Percentiles rank a stretch among this genome's conserved stretches.
These are phyloP conservation scores for Dipus sagitta DNA, from an alignment of 2,797 vertebrate species.

Conservation along the genomic window DNA sequence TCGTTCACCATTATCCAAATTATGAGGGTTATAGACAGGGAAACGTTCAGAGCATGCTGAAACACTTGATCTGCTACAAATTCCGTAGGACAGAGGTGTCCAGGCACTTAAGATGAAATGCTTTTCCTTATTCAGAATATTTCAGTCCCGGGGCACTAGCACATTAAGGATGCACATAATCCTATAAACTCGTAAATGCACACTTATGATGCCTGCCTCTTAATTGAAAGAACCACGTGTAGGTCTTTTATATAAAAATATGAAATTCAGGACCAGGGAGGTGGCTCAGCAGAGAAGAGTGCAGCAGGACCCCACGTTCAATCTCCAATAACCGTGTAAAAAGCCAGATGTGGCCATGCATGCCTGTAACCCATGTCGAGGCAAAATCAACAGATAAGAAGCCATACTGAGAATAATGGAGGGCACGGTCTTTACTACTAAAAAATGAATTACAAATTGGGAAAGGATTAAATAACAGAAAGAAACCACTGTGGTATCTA, in stretches of 20 bases:
- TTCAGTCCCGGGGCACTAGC: constrained; percentile 35
- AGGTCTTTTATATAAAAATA: constrained; percentile 52
- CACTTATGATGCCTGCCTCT: constrained; percentile 9
- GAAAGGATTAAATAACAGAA: neutral
- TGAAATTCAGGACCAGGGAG: no score
- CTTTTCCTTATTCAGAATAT: constrained; percentile 58
- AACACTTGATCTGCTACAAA: constrained; percentile 63
- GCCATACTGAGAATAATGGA: neutral
- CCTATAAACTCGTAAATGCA: constrained; percentile 38
- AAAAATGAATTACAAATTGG: neutral
- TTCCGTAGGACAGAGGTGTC: constrained; percentile 58
- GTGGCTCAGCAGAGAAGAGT: no score
- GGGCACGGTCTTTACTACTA: neutral
- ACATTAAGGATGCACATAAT: constrained; percentile 30
- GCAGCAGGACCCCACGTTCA: no score
- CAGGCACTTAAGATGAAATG: constrained; percentile 48
- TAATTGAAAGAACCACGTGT: neutral
- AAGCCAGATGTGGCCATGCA: no score
- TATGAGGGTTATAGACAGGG: constrained; percentile 32
- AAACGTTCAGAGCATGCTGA: constrained; percentile 50
- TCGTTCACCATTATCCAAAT: constrained; percentile 67
- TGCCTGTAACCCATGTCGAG: neutral
- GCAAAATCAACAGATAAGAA: neutral
- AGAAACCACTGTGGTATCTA: neutral
- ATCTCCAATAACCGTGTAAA: no score